Evolutionary conservation across 2,888 invertebrate species (phyloP).

Genomic region (Apodemia hepburni): DNA sequence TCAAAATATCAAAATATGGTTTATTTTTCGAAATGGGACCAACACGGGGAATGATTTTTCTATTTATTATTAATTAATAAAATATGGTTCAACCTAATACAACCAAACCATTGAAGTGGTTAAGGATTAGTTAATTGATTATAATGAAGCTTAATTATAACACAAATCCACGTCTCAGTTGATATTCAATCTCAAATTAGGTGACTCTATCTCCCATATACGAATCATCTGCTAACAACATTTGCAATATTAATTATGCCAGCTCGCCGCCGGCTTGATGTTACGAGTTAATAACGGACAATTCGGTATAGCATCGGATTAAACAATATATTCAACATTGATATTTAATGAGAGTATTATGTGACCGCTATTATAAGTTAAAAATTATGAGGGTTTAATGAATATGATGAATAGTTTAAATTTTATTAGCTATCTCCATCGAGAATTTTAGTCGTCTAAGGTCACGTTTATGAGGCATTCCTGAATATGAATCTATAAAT

Average conservation of each 20-base stretch:
- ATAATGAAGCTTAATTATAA: not conserved
- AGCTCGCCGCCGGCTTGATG: slow-evolving; percentile 48
- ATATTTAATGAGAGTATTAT: slow-evolving; percentile 53
- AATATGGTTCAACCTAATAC: too few relatives aligned
- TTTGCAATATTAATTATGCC: slow-evolving; percentile 76
- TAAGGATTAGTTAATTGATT: too few relatives aligned
- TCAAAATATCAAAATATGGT: too few relatives aligned
- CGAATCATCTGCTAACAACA: slow-evolving; percentile 66
- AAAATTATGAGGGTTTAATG: slow-evolving; percentile 22
- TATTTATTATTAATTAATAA: too few relatives aligned
- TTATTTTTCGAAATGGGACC: too few relatives aligned
- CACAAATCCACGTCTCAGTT: slow-evolving; percentile 7
- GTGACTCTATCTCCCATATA: slow-evolving; percentile 23
- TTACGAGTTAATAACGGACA: slow-evolving; percentile 59
- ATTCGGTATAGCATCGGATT: slow-evolving; percentile 55
- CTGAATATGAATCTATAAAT: too few relatives aligned
- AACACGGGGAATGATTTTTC: too few relatives aligned
- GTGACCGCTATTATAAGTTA: slow-evolving; percentile 33
- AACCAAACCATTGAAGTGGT: too few relatives aligned
- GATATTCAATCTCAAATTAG: slow-evolving; percentile 16
- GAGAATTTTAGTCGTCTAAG: too few relatives aligned
- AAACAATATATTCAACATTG: slow-evolving; percentile 57
- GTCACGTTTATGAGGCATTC: too few relatives aligned
- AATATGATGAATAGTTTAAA: not conserved
- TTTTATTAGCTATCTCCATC: too few relatives aligned